phyloP scores from a whole-genome alignment of 2,113 vertebrate genomes.

The Crotophaga sulcirostris region DNA sequence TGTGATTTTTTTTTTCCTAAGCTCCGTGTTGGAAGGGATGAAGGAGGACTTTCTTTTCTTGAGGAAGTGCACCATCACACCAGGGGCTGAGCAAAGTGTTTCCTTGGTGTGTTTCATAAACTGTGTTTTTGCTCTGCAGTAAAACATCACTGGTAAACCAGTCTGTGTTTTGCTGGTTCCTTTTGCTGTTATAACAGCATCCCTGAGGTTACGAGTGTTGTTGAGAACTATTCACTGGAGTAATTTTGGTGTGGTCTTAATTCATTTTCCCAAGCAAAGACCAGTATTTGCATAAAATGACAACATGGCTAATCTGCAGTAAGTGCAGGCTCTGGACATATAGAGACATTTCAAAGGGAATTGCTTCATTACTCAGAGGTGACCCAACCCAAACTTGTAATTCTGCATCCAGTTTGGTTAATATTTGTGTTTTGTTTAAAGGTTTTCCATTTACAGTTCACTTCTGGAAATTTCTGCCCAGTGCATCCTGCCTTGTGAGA shows the following conservation, averaged over 20 bases:
- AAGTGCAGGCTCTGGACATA: slow-evolving; percentile 23
- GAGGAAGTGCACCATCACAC: background rate
- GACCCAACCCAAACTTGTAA: slow-evolving; percentile 29
- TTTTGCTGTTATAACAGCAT: background rate
- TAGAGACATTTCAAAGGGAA: slow-evolving; percentile 32
- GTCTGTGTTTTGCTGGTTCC: slow-evolving; percentile 16
- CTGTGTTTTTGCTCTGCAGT: background rate
- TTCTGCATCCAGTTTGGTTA: slow-evolving; percentile 12
- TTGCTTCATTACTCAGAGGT: slow-evolving; percentile 45
- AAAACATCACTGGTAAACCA: background rate
- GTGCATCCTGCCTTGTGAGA: background rate
- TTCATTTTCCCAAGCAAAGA: slow-evolving; percentile 13
- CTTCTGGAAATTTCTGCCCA: slow-evolving; percentile 37
- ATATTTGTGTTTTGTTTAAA: slow-evolving; percentile 11
- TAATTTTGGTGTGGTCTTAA: slow-evolving; percentile 55
- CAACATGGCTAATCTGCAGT: background rate
- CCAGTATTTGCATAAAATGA: slow-evolving; percentile 12
- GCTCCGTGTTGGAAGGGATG: background rate
- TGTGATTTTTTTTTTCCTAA: slow-evolving; percentile 36
- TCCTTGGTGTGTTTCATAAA: background rate
- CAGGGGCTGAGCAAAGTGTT: background rate
- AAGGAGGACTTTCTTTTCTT: background rate
- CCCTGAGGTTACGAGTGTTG: background rate
- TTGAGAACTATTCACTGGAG: background rate
- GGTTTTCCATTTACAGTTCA: slow-evolving; percentile 14